Evolutionary conservation across 2,113 vertebrate species (phyloP).

Genomic region (Pollachius pollachius): DNA sequence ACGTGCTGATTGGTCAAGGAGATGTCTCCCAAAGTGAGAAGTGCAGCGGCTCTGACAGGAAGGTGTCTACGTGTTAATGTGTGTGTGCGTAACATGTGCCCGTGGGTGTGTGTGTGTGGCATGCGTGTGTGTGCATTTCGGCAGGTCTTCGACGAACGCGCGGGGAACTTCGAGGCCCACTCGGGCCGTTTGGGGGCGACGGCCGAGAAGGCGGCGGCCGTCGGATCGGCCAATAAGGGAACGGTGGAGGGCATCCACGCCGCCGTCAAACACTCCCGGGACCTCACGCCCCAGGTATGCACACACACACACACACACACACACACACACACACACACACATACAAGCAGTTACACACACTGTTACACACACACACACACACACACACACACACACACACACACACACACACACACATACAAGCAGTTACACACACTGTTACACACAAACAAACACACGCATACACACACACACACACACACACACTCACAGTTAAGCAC

Average conservation of each 20-base stretch:
- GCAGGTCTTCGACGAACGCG: conserved; percentile 94
- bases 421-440: no score
- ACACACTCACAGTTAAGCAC: no score
- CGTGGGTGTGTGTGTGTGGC: not conserved
- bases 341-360: no score
- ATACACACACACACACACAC: not conserved
- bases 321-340: not conserved
- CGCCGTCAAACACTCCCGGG: conserved; percentile 90
- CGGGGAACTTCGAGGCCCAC: conserved; percentile 93
- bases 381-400: no score
- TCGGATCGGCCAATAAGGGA: conserved; percentile 92
- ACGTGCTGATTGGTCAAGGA: no score
- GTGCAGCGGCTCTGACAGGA: not conserved
- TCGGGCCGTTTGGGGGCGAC: conserved; percentile 89
- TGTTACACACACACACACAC: no score
- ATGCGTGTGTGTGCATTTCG: not conserved
- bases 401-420: no score
- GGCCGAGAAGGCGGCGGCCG: conserved; percentile 95
- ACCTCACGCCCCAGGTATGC: conserved; percentile 93
- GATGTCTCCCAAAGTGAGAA: not conserved
- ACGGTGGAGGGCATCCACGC: conserved; percentile 95
- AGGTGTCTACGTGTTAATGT: not conserved
- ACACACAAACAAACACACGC: no score
- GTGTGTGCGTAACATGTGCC: not conserved
- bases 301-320: conserved; percentile 3